Evolutionary conservation across 2,113 vertebrate genomes (phyloP).

Genomic region (Vulpes lagopus): DNA sequence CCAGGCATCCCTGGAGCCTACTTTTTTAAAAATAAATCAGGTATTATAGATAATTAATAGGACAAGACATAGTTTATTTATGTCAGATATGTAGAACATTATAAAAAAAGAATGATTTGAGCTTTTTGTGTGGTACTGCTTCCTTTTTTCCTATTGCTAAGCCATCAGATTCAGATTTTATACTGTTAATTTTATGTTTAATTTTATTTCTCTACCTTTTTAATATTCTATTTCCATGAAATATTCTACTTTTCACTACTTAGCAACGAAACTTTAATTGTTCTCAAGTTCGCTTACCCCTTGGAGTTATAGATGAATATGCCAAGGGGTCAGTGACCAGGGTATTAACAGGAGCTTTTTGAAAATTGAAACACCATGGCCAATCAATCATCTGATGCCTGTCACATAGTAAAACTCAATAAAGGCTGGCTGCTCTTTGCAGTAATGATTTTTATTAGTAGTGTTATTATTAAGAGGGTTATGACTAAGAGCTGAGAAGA

Average conservation of each 20-base stretch:
- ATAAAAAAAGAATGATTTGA: slow-evolving; percentile 17
- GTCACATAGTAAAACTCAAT: background rate
- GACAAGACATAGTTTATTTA: background rate
- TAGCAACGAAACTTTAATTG: slow-evolving; percentile 7
- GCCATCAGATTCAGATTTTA: slow-evolving; percentile 19
- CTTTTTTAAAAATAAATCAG: background rate
- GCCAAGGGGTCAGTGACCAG: background rate
- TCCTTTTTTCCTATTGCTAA: slow-evolving; percentile 37
- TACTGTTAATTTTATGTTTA: slow-evolving; percentile 53
- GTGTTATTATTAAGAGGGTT: background rate
- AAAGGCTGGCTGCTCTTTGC: background rate
- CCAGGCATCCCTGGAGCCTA: too few relatives aligned
- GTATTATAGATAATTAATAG: background rate
- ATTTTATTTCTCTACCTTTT: background rate
- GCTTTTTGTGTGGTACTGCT: background rate
- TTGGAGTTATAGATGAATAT: background rate
- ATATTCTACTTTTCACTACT: background rate
- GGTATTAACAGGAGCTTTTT: background rate
- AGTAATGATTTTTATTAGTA: background rate
- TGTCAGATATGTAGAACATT: background rate
- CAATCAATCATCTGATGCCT: background rate
- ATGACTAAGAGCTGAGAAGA: slow-evolving; percentile 7
- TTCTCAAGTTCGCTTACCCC: background rate
- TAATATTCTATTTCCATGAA: background rate
- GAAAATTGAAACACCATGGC: background rate